Evolutionary conservation across 2,888 invertebrate genomes (phyloP).

Genomic region (Agrochola circellaris): DNA sequence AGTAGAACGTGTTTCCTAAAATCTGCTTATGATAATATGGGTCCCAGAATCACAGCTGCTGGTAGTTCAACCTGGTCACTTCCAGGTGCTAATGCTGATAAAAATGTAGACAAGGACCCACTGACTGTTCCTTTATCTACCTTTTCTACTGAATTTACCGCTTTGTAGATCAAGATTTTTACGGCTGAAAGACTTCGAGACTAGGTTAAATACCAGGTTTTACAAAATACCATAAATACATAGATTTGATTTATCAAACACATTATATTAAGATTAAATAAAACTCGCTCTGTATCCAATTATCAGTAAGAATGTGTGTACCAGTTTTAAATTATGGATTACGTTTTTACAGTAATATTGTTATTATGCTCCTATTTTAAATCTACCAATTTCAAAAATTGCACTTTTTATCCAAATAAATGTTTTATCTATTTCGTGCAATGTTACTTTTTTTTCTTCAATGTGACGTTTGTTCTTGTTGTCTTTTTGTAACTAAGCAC

Average conservation of each 20-base stretch:
- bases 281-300: neutral
- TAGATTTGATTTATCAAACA: slow-evolving; percentile 18
- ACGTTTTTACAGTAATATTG: neutral
- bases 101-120: slow-evolving; percentile 73
- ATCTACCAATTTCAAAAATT: neutral
- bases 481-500: neutral
- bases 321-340: neutral
- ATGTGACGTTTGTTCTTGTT: neutral
- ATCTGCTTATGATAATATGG: slow-evolving; percentile 97
- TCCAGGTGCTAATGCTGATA: slow-evolving; percentile 90
- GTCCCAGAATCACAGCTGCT: slow-evolving; percentile 96
- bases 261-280: neutral
- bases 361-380: neutral
- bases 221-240: neutral
- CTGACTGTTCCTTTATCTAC: slow-evolving; percentile 80
- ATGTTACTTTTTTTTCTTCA: neutral
- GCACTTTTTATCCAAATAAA: neutral
- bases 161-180: slow-evolving; percentile 76
- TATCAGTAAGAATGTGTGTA: slow-evolving; percentile 4
- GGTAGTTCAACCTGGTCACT: slow-evolving; percentile 96
- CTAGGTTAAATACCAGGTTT: neutral
- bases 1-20: slow-evolving; percentile 89
- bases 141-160: slow-evolving; percentile 88
- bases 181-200: neutral
- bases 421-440: neutral